A percentile compares a stretch with the other conserved stretches of the same genome.
These are phyloP conservation scores for Sorex araneus DNA, from an alignment of 2,113 vertebrate genomes.

Conservation along the genomic window DNA sequence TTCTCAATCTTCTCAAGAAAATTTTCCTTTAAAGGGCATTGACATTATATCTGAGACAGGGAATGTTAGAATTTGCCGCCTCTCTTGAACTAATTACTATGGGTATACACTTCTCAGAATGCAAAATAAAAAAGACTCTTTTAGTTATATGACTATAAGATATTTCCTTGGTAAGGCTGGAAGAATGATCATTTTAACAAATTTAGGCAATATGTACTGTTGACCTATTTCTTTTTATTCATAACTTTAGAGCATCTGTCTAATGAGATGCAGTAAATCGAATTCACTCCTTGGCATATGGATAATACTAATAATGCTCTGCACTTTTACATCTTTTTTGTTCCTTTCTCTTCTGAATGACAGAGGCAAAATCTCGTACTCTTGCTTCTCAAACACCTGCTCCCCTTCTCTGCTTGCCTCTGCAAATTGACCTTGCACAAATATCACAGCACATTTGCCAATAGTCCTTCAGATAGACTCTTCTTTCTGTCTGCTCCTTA, in stretches of 20 bases:
- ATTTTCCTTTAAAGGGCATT: neutral
- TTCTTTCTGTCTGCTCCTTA: neutral
- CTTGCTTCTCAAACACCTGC: neutral
- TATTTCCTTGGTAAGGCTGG: neutral
- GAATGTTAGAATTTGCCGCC: neutral
- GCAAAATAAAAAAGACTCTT: neutral
- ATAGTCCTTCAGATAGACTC: neutral
- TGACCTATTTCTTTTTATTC: conserved; percentile 13
- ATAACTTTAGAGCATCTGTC: neutral
- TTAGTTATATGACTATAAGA: neutral
- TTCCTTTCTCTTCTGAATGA: neutral
- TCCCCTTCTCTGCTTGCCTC: neutral
- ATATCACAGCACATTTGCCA: neutral
- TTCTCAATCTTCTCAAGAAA: neutral
- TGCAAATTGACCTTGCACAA: neutral
- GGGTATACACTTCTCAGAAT: neutral
- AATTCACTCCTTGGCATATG: conserved; percentile 14
- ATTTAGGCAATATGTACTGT: neutral
- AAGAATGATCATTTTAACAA: conserved; percentile 9
- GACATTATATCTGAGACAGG: neutral
- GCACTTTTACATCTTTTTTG: neutral
- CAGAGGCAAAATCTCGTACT: neutral
- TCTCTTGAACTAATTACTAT: neutral
- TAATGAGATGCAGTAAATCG: conserved; percentile 4
- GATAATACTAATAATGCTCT: neutral